Evolutionary conservation across 2,888 invertebrate species (phyloP).

Genomic region (Cremastobaeus sp.): DNA sequence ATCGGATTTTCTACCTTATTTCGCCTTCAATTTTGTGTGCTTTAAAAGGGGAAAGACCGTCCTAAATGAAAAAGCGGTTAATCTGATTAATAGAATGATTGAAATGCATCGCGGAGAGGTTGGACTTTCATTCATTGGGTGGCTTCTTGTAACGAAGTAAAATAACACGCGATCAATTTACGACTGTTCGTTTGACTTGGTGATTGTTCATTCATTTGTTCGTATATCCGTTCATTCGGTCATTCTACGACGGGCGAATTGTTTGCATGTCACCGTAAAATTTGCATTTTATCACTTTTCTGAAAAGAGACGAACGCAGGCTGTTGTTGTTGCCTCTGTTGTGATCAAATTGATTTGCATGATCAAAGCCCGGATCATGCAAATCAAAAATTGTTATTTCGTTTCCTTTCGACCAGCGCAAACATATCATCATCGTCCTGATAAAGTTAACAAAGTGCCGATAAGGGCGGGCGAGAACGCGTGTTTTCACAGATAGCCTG

Average conservation of each 20-base stretch:
- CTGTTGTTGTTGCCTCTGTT: slow-evolving; percentile 22
- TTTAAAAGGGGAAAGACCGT: no score
- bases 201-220: slow-evolving; percentile 48
- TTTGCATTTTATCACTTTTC: slow-evolving; percentile 60
- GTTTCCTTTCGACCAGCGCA: background rate
- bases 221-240: slow-evolving; percentile 41
- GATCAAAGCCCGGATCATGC: slow-evolving; percentile 47
- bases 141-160: slow-evolving; percentile 27
- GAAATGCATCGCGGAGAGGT: no score
- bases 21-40: no score
- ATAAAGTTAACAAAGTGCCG: slow-evolving; percentile 5
- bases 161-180: slow-evolving; percentile 37
- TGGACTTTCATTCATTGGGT: no score
- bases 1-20: no score
- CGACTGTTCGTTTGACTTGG: slow-evolving; percentile 30
- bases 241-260: slow-evolving; percentile 47
- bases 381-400: slow-evolving; percentile 46
- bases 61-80: no score
- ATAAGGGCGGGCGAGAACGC: background rate
- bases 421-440: slow-evolving; percentile 26
- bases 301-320: slow-evolving; percentile 32
- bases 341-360: slow-evolving; percentile 8
- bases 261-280: slow-evolving; percentile 51
- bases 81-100: no score
- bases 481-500: background rate